A percentile compares a stretch with the other conserved stretches of the same genome.
These are phyloP conservation scores for Odobenus rosmarus DNA, from an alignment of 2,113 vertebrate species.

Conservation along the genomic window DNA sequence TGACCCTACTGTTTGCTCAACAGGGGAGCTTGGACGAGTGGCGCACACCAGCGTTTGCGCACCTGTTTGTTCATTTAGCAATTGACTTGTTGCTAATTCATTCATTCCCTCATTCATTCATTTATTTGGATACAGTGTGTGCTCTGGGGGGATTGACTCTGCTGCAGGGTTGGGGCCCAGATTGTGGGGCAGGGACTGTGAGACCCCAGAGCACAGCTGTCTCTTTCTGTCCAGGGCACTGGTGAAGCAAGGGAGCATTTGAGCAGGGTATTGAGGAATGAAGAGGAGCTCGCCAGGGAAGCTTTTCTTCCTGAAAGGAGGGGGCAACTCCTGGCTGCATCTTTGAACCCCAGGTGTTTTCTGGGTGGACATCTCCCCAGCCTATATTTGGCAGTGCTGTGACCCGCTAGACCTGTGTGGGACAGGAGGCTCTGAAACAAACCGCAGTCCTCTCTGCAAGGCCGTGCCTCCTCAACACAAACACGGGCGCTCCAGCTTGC, in stretches of 20 bases:
- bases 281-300: background rate
- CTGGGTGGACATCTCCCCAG: accelerated
- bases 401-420: accelerated
- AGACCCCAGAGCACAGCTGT: background rate
- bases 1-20: accelerated
- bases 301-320: background rate
- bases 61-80: accelerated
- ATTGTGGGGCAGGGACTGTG: background rate
- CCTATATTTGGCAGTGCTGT: accelerated
- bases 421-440: background rate
- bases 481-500: too few species aligned
- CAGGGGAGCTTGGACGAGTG: accelerated
- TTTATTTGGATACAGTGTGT: accelerated
- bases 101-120: too few species aligned
- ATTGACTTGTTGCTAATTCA: accelerated
- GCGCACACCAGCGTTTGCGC: accelerated
- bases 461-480: accelerated
- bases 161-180: accelerated
- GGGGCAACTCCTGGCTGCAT: accelerated
- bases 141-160: accelerated
- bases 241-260: background rate
- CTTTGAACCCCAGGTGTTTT: background rate
- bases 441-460: background rate
- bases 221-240: background rate
- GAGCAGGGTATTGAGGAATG: background rate